These are phyloP conservation scores for Polymixis lichenea DNA, from an alignment of 2,888 invertebrate genomes.

Conservation along the genomic window DNA sequence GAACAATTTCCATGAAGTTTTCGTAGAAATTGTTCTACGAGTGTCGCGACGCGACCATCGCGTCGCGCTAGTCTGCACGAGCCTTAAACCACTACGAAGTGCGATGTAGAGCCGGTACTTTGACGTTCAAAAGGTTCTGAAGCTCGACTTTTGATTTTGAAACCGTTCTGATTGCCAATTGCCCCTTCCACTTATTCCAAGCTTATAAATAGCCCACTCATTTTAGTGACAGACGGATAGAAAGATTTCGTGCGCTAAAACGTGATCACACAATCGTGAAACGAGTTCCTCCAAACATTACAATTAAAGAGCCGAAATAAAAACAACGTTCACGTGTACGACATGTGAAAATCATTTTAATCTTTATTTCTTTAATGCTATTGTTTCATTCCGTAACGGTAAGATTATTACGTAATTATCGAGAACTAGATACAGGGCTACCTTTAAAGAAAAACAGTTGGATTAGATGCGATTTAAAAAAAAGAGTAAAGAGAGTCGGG, in stretches of 20 bases:
- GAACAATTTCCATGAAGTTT: too few relatives aligned
- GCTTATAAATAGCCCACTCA: neutral
- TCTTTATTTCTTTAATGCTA: conserved; percentile 15
- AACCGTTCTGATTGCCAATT: too few relatives aligned
- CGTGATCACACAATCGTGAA: conserved; percentile 19
- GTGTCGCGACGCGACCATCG: too few relatives aligned
- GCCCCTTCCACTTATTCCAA: neutral
- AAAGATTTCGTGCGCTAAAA: neutral
- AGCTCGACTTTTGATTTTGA: too few relatives aligned
- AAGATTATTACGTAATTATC: neutral
- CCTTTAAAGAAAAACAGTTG: neutral
- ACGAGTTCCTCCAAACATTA: conserved; percentile 15
- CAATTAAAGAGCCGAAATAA: conserved; percentile 25
- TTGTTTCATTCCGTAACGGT: neutral
- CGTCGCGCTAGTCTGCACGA: too few relatives aligned
- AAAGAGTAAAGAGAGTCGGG: too few relatives aligned
- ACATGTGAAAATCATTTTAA: conserved; percentile 31
- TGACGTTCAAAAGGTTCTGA: too few relatives aligned
- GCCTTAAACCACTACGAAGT: too few relatives aligned
- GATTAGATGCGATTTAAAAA: neutral
- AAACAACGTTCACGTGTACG: conserved; percentile 22
- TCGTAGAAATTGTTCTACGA: too few relatives aligned
- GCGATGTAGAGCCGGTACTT: too few relatives aligned
- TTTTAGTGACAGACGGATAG: neutral
- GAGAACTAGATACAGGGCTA: too few relatives aligned